Evolutionary conservation across 2,113 vertebrate genomes (phyloP).

Genomic region (Triplophysa dalaica): DNA sequence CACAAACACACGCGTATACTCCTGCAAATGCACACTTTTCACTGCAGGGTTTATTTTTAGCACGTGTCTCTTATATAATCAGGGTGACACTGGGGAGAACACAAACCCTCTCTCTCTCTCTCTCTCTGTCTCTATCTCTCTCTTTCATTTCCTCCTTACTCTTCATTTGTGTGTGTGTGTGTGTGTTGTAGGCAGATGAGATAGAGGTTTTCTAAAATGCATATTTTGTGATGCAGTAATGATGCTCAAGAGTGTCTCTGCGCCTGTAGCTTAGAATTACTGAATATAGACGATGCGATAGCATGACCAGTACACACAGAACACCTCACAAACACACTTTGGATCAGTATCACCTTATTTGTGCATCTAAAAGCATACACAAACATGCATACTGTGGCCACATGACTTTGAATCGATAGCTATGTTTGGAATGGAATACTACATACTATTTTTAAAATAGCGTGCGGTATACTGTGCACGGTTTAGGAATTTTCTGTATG

Average conservation of each 20-base stretch:
- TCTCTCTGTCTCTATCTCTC: constrained; percentile 16
- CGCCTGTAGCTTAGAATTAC: constrained; percentile 34
- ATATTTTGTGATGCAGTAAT: constrained; percentile 34
- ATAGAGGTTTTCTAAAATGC: constrained; percentile 32
- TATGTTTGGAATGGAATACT: background rate
- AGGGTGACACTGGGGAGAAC: constrained; percentile 74
- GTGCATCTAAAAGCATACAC: background rate
- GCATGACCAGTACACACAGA: background rate
- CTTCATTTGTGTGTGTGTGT: constrained; percentile 31
- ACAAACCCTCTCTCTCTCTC: background rate
- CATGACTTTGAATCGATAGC: background rate
- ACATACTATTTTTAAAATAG: background rate
- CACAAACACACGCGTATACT: constrained; percentile 37
- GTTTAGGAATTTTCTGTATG: too few relatives aligned
- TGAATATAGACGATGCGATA: constrained; percentile 20
- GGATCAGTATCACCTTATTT: background rate
- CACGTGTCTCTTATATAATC: constrained; percentile 78
- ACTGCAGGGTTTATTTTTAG: constrained; percentile 78
- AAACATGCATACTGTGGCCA: background rate
- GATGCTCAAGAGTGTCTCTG: constrained; percentile 27
- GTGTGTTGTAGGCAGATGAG: constrained; percentile 19
- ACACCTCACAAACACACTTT: background rate
- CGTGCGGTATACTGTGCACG: too few relatives aligned
- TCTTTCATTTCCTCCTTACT: constrained; percentile 21
- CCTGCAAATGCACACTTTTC: constrained; percentile 51